Base-by-base conservation (phyloP, 2,797 vertebrate genomes). In the Orientallactaga sibirica region DNA sequence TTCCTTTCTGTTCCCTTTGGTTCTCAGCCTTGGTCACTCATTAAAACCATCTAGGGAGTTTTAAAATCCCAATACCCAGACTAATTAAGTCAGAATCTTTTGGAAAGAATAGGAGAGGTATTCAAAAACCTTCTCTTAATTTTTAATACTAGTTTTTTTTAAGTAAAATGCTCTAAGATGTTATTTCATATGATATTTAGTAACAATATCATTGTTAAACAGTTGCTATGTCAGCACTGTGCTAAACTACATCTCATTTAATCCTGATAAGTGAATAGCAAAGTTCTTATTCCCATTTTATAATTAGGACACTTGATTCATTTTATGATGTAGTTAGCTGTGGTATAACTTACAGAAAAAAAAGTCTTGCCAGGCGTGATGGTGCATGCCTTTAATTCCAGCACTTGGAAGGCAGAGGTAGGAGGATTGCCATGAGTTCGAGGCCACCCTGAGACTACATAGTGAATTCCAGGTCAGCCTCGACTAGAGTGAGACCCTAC, bases 71-170 rank as follows among this genome's bases (percentile, higher is more conserved):
- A 74, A 3, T 55, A 6, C 7, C 5, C n/a, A 93, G 61, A 48
- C 20, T 19, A 74, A 1, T 89, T 91, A 82, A 83, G 52, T 90
- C 58, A 82, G 66, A 91, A 83, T 86, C 12, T 79, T 27, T 86
- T 67, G 15, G 18, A 86, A 92, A 29, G 11, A 2, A 0, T 80
- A 93, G 22, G 14, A 15, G 29, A 2, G 22, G 48, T 93, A n/a
- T 75, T 87, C 74, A 25, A 58, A 75, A 94, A 74, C 7, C 11
- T 92, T 90, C 74, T 25, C 15, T 85, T 84, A 81, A 43, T 74
- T 92, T 43, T 94, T 93, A 66, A 74, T 84, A 41, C 68, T 89
- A 73, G 1, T 68, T 92, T 86, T 86, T 52, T 92, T 86, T 67
- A 77, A n/a, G 77, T 64, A n/a, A 87, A 94, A 24, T 93, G 10